These are phyloP conservation scores for Morus bassanus DNA, from an alignment of 2,797 vertebrate species.

Conservation along the genomic window DNA sequence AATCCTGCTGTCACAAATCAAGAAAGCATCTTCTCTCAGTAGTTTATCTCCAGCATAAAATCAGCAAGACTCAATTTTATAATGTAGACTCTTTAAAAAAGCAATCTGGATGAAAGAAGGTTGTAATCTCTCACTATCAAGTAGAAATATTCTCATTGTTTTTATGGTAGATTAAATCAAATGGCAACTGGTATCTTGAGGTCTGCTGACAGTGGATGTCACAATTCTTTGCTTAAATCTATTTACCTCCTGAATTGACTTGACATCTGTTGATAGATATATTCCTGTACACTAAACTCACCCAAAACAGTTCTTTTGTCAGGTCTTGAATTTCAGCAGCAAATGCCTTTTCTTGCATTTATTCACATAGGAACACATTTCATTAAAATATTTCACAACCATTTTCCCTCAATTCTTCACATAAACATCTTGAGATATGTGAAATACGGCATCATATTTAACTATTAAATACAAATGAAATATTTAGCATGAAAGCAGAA, in stretches of 20 bases:
- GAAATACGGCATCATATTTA: neutral
- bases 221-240: slow-evolving; percentile 53
- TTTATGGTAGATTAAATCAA: slow-evolving; percentile 66
- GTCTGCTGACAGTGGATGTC: slow-evolving; percentile 52
- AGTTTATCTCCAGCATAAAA: slow-evolving; percentile 75
- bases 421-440: neutral
- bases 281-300: slow-evolving; percentile 10
- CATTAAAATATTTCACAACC: neutral
- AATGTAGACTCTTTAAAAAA: slow-evolving; percentile 77
- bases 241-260: slow-evolving; percentile 51
- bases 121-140: slow-evolving; percentile 63
- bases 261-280: slow-evolving; percentile 59
- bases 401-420: neutral
- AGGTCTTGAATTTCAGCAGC: neutral
- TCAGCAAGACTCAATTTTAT: slow-evolving; percentile 64
- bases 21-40: slow-evolving; percentile 70
- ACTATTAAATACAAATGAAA: neutral
- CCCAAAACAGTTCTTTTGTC: slow-evolving; percentile 2
- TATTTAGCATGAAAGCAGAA: neutral
- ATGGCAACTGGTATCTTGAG: slow-evolving; percentile 35
- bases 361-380: neutral
- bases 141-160: slow-evolving; percentile 59
- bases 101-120: slow-evolving; percentile 62
- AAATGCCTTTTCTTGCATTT: neutral
- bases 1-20: slow-evolving; percentile 54